Evolutionary conservation across 2,888 invertebrate species (phyloP).

Genomic region (Dinocampus coccinellae): DNA sequence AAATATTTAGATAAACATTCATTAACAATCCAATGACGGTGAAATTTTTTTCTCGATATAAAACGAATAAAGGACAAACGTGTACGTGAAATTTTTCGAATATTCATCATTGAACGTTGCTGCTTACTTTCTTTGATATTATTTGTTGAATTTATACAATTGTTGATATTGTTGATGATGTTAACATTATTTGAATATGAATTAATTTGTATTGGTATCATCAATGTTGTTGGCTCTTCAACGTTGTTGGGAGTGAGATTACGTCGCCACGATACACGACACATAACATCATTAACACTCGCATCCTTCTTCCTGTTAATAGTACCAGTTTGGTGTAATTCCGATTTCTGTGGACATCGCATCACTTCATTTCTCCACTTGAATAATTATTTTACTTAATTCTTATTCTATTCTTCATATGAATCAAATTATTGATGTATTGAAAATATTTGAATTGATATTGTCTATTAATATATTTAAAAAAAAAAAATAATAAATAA

Average conservation of each 20-base stretch:
- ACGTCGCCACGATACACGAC: slow-evolving; percentile 44
- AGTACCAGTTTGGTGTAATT: slow-evolving; percentile 15
- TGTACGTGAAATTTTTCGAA: background rate
- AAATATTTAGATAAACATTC: background rate
- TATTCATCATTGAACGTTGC: background rate
- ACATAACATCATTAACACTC: slow-evolving; percentile 39
- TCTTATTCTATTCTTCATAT: no score
- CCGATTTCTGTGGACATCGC: slow-evolving; percentile 10
- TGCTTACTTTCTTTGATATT: slow-evolving; percentile 37
- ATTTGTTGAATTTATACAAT: slow-evolving; percentile 20
- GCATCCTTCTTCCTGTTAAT: slow-evolving; percentile 41
- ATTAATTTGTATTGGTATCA: background rate
- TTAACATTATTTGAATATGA: slow-evolving; percentile 2
- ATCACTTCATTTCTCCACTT: background rate
- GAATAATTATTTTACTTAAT: background rate
- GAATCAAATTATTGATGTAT: no score
- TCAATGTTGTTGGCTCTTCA: slow-evolving; percentile 6
- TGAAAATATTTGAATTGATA: no score
- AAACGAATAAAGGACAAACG: slow-evolving; percentile 1
- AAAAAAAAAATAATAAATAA: no score
- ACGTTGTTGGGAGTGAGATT: slow-evolving; percentile 17
- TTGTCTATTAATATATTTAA: no score
- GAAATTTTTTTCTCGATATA: background rate
- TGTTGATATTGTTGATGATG: slow-evolving; percentile 28
- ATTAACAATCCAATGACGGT: background rate